A percentile compares a stretch with the other conserved stretches of the same genome.
Conservation (phyloP, 2,797 vertebrate genomes). For the Psittacula derbiana region DNA sequence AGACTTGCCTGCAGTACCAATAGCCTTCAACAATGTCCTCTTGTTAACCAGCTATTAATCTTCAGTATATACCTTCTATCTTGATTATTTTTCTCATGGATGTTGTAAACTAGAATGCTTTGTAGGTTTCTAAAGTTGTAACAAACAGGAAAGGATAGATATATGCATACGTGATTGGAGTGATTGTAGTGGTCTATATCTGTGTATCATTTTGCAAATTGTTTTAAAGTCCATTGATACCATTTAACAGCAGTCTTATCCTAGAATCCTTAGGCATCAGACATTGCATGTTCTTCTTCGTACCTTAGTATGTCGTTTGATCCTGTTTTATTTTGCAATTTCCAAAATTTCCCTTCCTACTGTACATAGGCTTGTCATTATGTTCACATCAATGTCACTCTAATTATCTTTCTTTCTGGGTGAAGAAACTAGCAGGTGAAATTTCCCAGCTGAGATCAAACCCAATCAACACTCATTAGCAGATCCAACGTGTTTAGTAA, state of each 20-base stretch:
- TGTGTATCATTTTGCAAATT: neutral
- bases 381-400: neutral
- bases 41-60: neutral
- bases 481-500: neutral
- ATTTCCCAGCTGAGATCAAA: slow-evolving; percentile 9
- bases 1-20: neutral
- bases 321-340: neutral
- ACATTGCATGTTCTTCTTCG: neutral
- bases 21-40: neutral
- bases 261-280: neutral
- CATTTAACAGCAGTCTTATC: neutral
- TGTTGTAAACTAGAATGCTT: neutral
- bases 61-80: neutral
- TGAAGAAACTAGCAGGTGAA: neutral
- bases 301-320: neutral
- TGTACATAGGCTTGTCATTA: neutral
- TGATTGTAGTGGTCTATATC: neutral
- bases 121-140: neutral
- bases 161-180: neutral
- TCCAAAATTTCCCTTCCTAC: neutral
- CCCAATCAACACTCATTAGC: neutral
- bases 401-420: slow-evolving; percentile 8
- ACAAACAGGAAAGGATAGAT: neutral
- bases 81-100: neutral
- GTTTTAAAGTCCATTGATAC: neutral